Conservation (phyloP, 2,113 vertebrate genomes). For the Odontesthes bonariensis region DNA sequence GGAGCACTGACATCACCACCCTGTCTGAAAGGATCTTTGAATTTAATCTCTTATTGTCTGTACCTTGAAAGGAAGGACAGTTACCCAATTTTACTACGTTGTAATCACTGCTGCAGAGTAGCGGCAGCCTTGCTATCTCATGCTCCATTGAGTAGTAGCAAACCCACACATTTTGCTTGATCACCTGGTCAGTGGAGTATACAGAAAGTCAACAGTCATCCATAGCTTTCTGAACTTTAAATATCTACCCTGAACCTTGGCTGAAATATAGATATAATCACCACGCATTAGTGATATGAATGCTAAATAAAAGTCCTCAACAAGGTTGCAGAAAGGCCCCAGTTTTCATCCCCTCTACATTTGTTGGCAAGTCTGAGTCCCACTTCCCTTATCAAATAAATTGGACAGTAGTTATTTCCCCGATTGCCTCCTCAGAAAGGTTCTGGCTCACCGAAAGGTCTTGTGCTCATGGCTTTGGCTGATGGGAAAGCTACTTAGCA, state of each 20-base stretch:
- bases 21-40: constrained; percentile 50
- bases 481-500: constrained; percentile 83
- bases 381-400: constrained; percentile 82
- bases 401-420: constrained; percentile 79
- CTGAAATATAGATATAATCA: constrained; percentile 56
- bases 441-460: constrained; percentile 78
- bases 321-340: constrained; percentile 46
- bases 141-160: constrained; percentile 14
- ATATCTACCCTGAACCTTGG: constrained; percentile 22
- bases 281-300: constrained; percentile 51
- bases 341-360: constrained; percentile 60
- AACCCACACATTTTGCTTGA: constrained; percentile 23
- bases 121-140: constrained; percentile 28
- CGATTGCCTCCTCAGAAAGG: constrained; percentile 76
- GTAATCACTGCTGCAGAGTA: constrained; percentile 42
- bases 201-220: constrained; percentile 22
- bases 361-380: constrained; percentile 76
- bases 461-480: constrained; percentile 67
- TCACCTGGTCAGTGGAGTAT: constrained; percentile 4
- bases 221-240: constrained; percentile 44
- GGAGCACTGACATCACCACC: constrained; percentile 43
- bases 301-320: constrained; percentile 64
- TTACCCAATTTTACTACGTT: constrained; percentile 22
- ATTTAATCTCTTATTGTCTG: constrained; percentile 53
- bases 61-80: constrained; percentile 47